These are phyloP conservation scores for Protophormia terraenovae DNA, from an alignment of 2,888 invertebrate genomes.

Conservation along the genomic window DNA sequence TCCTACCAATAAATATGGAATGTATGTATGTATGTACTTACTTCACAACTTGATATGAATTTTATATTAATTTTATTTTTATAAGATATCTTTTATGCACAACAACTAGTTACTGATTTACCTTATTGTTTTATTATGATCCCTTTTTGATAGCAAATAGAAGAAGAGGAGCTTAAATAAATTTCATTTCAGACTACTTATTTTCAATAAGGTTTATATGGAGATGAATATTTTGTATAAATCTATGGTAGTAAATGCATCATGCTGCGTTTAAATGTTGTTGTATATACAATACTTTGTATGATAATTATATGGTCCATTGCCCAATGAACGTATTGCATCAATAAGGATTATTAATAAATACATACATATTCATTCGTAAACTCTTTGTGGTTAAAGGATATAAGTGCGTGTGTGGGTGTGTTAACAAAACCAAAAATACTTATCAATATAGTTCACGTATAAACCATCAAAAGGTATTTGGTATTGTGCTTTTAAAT, in stretches of 20 bases:
- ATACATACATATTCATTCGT: not conserved
- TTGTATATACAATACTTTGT: conserved; percentile 21
- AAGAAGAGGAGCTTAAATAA: not conserved
- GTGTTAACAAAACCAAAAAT: not conserved
- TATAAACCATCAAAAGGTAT: conserved; percentile 9
- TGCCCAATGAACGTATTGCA: conserved; percentile 43
- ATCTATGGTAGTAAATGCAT: conserved; percentile 16
- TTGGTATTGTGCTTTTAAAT: conserved; percentile 6
- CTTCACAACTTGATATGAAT: conserved; percentile 8
- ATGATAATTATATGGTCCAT: conserved; percentile 51
- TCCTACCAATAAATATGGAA: not conserved
- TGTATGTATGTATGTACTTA: not conserved
- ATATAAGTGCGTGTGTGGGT: not conserved
- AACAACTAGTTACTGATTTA: conserved; percentile 9
- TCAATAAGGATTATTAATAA: conserved; percentile 56
- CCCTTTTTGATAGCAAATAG: conserved; percentile 21
- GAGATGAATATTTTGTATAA: not conserved
- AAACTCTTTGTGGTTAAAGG: not conserved
- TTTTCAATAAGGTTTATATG: not conserved
- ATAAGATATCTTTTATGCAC: not conserved
- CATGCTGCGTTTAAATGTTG: conserved; percentile 18
- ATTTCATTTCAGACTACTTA: not conserved
- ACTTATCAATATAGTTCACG: not conserved
- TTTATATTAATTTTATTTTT: conserved; percentile 5
- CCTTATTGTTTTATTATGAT: conserved; percentile 49